Evolutionary conservation across 2,797 vertebrate genomes (phyloP), one percentile per base, ranked within the genome.

Genomic region (Ataeniobius toweri): DNA sequence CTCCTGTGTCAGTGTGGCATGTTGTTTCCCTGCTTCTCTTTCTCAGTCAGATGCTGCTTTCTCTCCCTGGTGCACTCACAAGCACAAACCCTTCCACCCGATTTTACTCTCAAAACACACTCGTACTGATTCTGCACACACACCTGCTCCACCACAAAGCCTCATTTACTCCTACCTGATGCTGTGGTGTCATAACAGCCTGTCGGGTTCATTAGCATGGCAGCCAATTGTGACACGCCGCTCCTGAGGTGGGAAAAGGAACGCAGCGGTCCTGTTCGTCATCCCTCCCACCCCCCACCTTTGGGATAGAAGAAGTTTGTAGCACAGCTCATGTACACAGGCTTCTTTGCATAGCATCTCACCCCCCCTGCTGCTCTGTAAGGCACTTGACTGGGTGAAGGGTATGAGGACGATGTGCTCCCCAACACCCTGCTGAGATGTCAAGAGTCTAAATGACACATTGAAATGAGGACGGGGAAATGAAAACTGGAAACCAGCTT

Each of bases 1-100:
- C 96, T 97, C 95, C 92, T 91, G 96, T 96, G 96, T 95, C 94
- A 94, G 92, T 95, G 94, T 95, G 95, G 94, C 95, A 96, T 95
- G 95, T 95, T 95, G 94, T 94, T 95, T 95, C 94, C 91, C 94
- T 94, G 88, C 93, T 93, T 94, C 65, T 91, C 86, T 86, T 90
- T 91, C 88, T 93, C 82, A 79, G 89, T 94, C 94, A 94, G 93
- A 94, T 93, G 93, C 93, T 89, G 89, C 90, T 87, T 81, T 79
- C 82, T 78, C 89, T 91, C 92, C 89, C 90, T 74, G 82, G 88
- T 90, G 89, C 86, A 81, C 86, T 3, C n/a, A n/a, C n/a, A 5
- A 81, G 83, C 83, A 80, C 80, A 84, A 84, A 84, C 81, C 75
- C 88, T 82, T 44, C 65, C 85, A 72, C 87, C 82, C 39, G 28